Conservation (phyloP, 2,113 vertebrate genomes). For the Actinemys pallida region DNA sequence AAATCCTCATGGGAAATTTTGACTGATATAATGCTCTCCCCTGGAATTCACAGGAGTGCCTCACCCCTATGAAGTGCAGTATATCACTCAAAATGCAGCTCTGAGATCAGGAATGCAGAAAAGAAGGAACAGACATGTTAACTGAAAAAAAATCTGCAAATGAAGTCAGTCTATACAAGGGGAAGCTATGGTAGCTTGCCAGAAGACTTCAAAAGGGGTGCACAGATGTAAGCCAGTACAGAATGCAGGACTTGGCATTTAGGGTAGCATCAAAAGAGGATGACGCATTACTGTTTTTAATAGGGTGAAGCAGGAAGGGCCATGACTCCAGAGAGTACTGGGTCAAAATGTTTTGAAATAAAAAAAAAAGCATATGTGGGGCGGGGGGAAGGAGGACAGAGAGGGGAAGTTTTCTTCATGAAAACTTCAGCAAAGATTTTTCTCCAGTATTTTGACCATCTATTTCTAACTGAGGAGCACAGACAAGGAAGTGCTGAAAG, state of each 20-base stretch:
- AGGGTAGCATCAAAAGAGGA: constrained; percentile 49
- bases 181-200: constrained; percentile 32
- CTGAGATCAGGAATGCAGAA: constrained; percentile 9
- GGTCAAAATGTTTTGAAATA: constrained; percentile 24
- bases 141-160: constrained; percentile 42
- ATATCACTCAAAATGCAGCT: constrained; percentile 48
- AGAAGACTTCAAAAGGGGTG: constrained; percentile 52
- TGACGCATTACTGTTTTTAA: constrained; percentile 61
- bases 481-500: background rate
- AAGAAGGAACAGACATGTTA: constrained; percentile 24
- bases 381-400: background rate
- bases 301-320: constrained; percentile 59
- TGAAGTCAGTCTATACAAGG: background rate
- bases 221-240: constrained; percentile 42
- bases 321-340: background rate
- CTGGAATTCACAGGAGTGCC: background rate
- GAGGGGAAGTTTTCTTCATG: background rate
- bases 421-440: background rate
- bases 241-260: constrained; percentile 52
- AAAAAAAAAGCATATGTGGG: background rate
- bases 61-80: constrained; percentile 7
- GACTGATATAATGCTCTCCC: constrained; percentile 46
- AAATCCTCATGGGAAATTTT: constrained; percentile 20
- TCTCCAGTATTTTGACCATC: background rate
- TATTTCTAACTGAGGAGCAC: background rate